phyloP scores from a whole-genome alignment of 2,113 vertebrate genomes.

The Paratilapia polleni region DNA sequence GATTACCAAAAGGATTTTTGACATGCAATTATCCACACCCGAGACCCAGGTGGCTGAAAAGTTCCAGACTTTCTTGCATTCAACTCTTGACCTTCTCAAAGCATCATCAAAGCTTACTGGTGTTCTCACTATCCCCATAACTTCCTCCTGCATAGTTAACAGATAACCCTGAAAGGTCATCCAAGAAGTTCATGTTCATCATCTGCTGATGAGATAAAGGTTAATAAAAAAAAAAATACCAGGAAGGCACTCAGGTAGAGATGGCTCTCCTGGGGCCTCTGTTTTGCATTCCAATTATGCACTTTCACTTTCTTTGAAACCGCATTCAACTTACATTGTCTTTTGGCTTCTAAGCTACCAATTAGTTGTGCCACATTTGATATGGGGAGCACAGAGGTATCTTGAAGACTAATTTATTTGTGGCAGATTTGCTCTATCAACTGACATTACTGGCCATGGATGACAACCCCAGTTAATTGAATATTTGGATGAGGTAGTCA shows the following conservation, averaged over 20 bases:
- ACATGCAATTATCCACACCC: slow-evolving; percentile 5
- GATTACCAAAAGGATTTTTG: not conserved
- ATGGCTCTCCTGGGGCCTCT: slow-evolving; percentile 20
- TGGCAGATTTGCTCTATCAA: slow-evolving; percentile 31
- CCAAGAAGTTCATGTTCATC: slow-evolving; percentile 52
- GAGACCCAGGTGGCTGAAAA: not conserved
- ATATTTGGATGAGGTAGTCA: slow-evolving; percentile 15
- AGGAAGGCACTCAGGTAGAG: slow-evolving; percentile 14
- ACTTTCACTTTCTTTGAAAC: slow-evolving; percentile 31
- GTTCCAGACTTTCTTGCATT: slow-evolving; percentile 32
- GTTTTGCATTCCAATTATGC: slow-evolving; percentile 61
- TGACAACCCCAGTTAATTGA: slow-evolving; percentile 47
- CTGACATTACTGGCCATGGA: slow-evolving; percentile 30
- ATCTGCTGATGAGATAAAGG: slow-evolving; percentile 68
- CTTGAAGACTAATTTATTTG: slow-evolving; percentile 47
- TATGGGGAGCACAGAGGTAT: slow-evolving; percentile 9
- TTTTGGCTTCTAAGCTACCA: slow-evolving; percentile 37
- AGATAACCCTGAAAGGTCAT: slow-evolving; percentile 58
- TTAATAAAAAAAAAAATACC: slow-evolving; percentile 61
- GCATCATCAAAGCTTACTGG: not conserved
- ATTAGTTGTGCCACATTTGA: slow-evolving; percentile 52
- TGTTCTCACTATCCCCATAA: not conserved
- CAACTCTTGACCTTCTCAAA: slow-evolving; percentile 38
- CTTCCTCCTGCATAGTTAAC: slow-evolving; percentile 38
- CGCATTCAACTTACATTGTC: slow-evolving; percentile 33